Evolutionary conservation across 1,140 invertebrate species (phyloP).

Genomic region (Amyelois transitella): DNA sequence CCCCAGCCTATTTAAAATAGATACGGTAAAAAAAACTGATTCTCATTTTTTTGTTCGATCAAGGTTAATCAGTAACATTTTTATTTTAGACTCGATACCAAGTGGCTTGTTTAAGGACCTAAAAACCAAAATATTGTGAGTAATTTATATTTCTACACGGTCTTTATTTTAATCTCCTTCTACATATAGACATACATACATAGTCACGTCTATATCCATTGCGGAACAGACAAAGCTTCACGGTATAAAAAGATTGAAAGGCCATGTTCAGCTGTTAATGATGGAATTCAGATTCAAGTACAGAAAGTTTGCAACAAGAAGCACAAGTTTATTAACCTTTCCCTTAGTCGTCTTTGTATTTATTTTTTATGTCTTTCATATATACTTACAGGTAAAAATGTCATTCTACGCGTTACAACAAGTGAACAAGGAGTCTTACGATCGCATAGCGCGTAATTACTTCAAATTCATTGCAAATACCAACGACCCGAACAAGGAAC

Average conservation of each 20-base stretch:
- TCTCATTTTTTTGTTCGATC: background rate
- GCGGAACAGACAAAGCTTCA: no score
- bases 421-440: constrained; percentile 17
- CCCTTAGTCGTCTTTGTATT: no score
- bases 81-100: background rate
- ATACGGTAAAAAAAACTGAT: constrained; percentile 3
- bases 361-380: background rate
- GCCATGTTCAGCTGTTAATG: no score
- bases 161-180: no score
- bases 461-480: constrained; percentile 13
- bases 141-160: background rate
- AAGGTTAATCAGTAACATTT: background rate
- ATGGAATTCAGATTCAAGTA: no score
- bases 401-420: constrained; percentile 10
- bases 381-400: constrained; percentile 18
- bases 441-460: constrained; percentile 12
- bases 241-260: no score
- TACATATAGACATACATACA: no score
- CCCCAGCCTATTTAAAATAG: constrained; percentile 2
- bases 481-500: constrained; percentile 11
- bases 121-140: background rate
- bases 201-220: no score
- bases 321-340: no score
- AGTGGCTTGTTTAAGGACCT: background rate
- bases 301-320: background rate